A percentile compares a stretch with the other conserved stretches of the same genome.
phyloP scores from a whole-genome alignment of 30 jellyfish, hydroid and myxozoan genomes.

The Turritopsis rubra region DNA sequence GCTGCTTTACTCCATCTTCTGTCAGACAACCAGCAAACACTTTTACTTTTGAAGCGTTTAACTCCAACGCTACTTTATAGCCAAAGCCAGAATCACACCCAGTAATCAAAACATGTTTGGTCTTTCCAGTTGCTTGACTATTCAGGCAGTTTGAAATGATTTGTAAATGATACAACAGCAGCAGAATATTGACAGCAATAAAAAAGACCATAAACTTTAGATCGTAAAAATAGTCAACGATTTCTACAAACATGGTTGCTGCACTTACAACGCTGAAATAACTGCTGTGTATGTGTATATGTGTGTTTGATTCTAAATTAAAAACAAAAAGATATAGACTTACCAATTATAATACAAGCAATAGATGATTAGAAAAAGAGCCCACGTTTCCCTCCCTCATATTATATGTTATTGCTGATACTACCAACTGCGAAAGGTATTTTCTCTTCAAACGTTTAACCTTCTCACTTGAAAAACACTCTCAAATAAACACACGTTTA shows the following conservation, averaged over 20 bases:
- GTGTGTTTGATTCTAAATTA: not conserved
- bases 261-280: not conserved
- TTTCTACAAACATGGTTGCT: not conserved
- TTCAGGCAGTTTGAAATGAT: not conserved
- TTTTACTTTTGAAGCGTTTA: constrained; percentile 5
- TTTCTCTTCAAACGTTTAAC: not conserved
- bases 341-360: not conserved
- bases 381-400: not conserved
- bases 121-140: not conserved
- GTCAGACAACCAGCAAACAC: constrained; percentile 25
- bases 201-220: not conserved
- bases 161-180: not conserved
- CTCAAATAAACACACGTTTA: not conserved
- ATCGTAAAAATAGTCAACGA: not conserved
- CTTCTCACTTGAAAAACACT: not conserved
- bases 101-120: constrained; percentile 1
- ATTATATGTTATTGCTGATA: not conserved
- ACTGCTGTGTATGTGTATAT: not conserved
- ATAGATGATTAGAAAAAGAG: not conserved
- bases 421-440: not conserved
- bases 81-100: constrained; percentile 29
- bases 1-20: constrained; percentile 9
- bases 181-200: not conserved
- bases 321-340: not conserved
- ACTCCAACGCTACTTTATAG: constrained; percentile 2